Percentiles rank a stretch among this genome's conserved stretches.
These are phyloP conservation scores for Drosophila bunnanda DNA, from an alignment of 2,888 invertebrate genomes.

Conservation along the genomic window DNA sequence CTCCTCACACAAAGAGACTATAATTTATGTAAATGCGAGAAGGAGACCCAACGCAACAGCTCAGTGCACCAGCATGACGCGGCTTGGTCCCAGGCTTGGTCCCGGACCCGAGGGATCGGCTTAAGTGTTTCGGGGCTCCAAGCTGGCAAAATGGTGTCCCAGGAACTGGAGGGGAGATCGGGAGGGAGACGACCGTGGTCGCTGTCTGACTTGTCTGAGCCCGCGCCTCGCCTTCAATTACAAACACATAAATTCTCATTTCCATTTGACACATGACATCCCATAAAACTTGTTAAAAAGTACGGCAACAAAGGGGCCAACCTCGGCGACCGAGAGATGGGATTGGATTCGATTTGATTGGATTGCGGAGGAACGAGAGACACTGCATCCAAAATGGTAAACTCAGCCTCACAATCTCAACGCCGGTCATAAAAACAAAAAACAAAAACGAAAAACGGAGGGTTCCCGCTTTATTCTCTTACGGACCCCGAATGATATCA, in stretches of 20 bases:
- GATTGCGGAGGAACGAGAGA: conserved; percentile 17
- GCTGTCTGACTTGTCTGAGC: conserved; percentile 36
- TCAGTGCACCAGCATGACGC: conserved; percentile 61
- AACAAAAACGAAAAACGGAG: conserved; percentile 39
- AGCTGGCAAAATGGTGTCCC: conserved; percentile 29
- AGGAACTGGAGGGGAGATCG: conserved; percentile 16
- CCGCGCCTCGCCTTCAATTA: conserved; percentile 82
- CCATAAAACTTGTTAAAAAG: conserved; percentile 82
- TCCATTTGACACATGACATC: conserved; percentile 84
- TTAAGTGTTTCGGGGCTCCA: conserved; percentile 28
- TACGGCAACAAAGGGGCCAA: conserved; percentile 72
- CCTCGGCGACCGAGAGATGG: conserved; percentile 49
- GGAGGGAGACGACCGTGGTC: conserved; percentile 15
- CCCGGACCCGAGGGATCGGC: conserved; percentile 12
- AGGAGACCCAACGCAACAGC: conserved; percentile 16
- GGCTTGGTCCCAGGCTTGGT: not conserved
- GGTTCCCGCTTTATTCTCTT: conserved; percentile 60
- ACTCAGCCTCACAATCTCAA: conserved; percentile 73
- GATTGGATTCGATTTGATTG: conserved; percentile 42
- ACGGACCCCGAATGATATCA: conserved; percentile 74
- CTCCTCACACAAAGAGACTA: conserved; percentile 61
- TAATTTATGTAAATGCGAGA: conserved; percentile 82
- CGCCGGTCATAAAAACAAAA: conserved; percentile 64
- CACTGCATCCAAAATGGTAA: conserved; percentile 74
- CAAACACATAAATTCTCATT: conserved; percentile 84